Evolutionary conservation across 2,797 vertebrate species (phyloP), one percentile per base, ranked within the genome.

Genomic region (Ispidina picta): DNA sequence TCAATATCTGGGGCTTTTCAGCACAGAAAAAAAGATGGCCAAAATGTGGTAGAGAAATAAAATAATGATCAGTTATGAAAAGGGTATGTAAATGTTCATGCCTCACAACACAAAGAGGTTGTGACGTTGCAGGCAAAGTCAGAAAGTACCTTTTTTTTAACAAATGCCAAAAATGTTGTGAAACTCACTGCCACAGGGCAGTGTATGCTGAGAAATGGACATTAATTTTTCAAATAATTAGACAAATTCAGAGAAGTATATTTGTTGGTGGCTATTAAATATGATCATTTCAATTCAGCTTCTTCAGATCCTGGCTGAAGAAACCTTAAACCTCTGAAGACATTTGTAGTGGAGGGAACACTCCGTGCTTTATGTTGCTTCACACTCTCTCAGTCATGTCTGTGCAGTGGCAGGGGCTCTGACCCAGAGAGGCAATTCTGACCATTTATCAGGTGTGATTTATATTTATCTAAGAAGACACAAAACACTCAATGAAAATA

Each of bases 321-420:
- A 77, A 76, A 62, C 1, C 23, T 76, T 63, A 35, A 90, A 49
- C 2, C 8, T 37, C 26, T 33, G 15, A 66, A 39, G 37, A 28
- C 18, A 52, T 82, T 29, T 33, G 4, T 3, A 28, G 39, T 5
- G 8, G 31, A 56, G 20, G 10, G 10, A 59, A 48, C 15, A 33
- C 41, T 21, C 44, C 21, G 21, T 49, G 43, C 22, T 62, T 12
- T 29, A 20, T 2, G 5, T 10, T 66, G 54, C 41, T 10, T 22
- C 20, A 35, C 0, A 0, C 13, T 10, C 33, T 9, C 62, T 41
- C 43, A 58, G 6, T 21, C 23, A 22, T 5, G 33, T 31, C 33
- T 2, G 15, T 56, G 70, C 66, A 68, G 29, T 35, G 60, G 44
- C 35, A 68, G 29, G 19, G 5, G 4, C 3, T 37, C 11, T 68